Conservation (phyloP, 2,888 invertebrate species). For the Dusona sp. region DNA sequence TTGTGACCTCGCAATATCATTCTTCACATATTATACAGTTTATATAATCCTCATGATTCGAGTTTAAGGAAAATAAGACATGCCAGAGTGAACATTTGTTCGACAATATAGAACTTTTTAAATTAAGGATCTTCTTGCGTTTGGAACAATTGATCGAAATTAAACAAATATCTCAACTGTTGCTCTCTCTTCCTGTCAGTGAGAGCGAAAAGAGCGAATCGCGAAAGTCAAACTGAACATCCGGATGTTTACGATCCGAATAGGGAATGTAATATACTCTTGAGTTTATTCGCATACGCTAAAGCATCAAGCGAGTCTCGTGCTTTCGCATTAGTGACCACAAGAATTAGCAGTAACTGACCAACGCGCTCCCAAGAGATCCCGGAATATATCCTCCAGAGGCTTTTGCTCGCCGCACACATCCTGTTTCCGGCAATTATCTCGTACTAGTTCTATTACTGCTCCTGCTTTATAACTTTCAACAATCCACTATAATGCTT, state of each 20-base stretch:
- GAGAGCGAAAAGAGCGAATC: not conserved
- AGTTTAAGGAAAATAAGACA: too few relatives aligned
- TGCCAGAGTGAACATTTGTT: too few relatives aligned
- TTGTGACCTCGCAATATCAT: not conserved
- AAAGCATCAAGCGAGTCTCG: slow-evolving; percentile 32
- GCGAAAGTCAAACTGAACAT: slow-evolving; percentile 35
- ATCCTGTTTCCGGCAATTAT: slow-evolving; percentile 59
- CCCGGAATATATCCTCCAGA: slow-evolving; percentile 13
- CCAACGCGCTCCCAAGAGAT: slow-evolving; percentile 21
- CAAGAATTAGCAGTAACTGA: slow-evolving; percentile 61
- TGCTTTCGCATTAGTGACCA: slow-evolving; percentile 50
- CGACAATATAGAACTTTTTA: too few relatives aligned
- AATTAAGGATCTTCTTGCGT: too few relatives aligned
- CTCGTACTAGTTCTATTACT: slow-evolving; percentile 45
- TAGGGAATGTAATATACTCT: slow-evolving; percentile 55
- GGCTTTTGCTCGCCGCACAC: slow-evolving; percentile 27
- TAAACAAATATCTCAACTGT: not conserved
- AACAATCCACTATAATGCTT: not conserved
- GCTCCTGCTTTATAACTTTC: not conserved
- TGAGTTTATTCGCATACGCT: slow-evolving; percentile 33
- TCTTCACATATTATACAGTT: not conserved
- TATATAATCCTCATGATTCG: not conserved
- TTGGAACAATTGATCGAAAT: not conserved
- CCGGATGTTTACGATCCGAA: slow-evolving; percentile 44
- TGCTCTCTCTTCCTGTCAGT: not conserved